Evolutionary conservation across 2,888 invertebrate species (phyloP), one percentile per base, ranked within the genome.

Genomic region (Sphinx pinastri): DNA sequence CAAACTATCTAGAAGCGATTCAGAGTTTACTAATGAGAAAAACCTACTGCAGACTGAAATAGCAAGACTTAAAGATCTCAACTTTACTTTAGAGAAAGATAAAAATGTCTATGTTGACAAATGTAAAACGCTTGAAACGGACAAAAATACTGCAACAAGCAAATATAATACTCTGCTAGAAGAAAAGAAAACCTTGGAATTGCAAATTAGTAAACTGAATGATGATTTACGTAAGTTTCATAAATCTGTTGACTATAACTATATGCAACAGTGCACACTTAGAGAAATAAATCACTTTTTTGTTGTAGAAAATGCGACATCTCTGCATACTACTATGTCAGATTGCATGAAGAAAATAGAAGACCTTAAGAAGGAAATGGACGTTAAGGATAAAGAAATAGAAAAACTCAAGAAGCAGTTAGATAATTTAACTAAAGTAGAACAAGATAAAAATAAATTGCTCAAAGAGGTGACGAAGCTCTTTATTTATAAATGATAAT

Each of bases 301-400:
- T 52, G 55, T 81, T 80, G 58, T 77, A 96, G 96, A 95, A 90
- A 91, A 90, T 69, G 92, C 94, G 58, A 91, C 91, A 59, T 91
- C 93, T 8, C 94, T 95, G 75, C 93, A 95, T 80, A 93, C 92
- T 69, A 94, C 95, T 74, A 87, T 95, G 83, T 88, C 93, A 38
- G 92, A 94, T 67, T 93, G 90, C 84, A 95, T 92, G 88, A 95
- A 92, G 86, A 96, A 95, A 86, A 94, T 96, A 78, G 96, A 96
- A 80, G 95, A 95, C 60, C 89, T 95, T 4, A 96, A 96, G 82
- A 95, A 94, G 73, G 95, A 96, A 75, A 88, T 97, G 74, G 95
- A 95, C 77, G 89, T 91, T 49, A 95, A 96, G 85, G 96, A 95
- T 75, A 96, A 95, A 78, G 95, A 95, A 84, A 89, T 94, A 70